Percentiles rank a stretch among this genome's conserved stretches.
Evolutionary conservation across 2,113 vertebrate species (phyloP).

Genomic region (Cairina moschata): DNA sequence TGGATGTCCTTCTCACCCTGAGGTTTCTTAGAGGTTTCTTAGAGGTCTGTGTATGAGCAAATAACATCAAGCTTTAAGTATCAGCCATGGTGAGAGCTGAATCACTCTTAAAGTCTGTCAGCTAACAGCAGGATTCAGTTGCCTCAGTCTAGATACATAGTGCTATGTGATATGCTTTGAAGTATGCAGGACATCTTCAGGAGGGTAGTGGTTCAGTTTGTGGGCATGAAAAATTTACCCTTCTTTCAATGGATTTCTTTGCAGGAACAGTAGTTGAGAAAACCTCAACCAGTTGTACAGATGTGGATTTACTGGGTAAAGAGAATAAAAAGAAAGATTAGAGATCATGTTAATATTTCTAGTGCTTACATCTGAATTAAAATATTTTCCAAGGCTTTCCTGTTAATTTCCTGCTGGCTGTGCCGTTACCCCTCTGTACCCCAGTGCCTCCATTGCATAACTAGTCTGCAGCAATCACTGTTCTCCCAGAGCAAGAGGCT

Average conservation of each 20-base stretch:
- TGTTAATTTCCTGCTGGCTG: background rate
- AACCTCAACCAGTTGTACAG: background rate
- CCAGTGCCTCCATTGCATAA: background rate
- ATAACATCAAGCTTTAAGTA: background rate
- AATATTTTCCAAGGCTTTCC: background rate
- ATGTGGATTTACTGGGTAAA: background rate
- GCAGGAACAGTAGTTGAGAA: background rate
- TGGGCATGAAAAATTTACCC: background rate
- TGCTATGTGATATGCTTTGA: background rate
- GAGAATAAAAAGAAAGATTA: background rate
- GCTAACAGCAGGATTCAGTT: background rate
- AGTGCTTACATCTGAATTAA: background rate
- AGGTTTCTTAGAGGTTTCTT: background rate
- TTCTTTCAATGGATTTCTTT: background rate
- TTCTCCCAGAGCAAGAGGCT: background rate
- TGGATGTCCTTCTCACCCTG: background rate
- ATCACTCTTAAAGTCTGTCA: background rate
- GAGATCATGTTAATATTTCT: background rate
- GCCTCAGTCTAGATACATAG: background rate
- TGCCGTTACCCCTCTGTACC: background rate
- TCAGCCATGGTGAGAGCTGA: background rate
- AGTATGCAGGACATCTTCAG: background rate
- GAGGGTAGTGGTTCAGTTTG: background rate
- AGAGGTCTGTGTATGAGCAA: background rate
- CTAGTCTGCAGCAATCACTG: background rate